Evolutionary conservation across 2,113 vertebrate species (phyloP).

Genomic region (Sapajus apella): DNA sequence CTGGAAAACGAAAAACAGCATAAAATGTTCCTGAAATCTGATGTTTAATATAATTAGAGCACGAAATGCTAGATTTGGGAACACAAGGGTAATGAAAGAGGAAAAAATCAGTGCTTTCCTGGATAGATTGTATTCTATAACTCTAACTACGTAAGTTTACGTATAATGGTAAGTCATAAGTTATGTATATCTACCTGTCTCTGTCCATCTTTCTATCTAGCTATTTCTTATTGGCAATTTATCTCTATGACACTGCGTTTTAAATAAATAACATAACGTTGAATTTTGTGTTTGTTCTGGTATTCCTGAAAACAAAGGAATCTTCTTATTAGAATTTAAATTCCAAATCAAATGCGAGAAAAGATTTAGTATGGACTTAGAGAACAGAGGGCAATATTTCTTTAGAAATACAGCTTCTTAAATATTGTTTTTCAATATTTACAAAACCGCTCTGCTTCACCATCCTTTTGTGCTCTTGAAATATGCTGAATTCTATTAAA

Average conservation of each 20-base stretch:
- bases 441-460: background rate
- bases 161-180: background rate
- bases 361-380: background rate
- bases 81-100: background rate
- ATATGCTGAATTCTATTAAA: constrained; percentile 69
- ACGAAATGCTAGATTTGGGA: background rate
- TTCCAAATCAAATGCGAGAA: background rate
- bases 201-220: background rate
- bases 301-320: background rate
- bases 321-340: background rate
- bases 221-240: background rate
- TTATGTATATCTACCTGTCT: accelerated
- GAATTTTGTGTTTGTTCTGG: background rate
- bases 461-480: constrained; percentile 17
- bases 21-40: background rate
- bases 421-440: constrained; percentile 31
- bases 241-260: background rate
- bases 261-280: background rate
- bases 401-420: background rate
- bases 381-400: background rate
- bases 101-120: background rate
- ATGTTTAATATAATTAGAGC: background rate
- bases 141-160: background rate
- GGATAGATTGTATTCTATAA: background rate
- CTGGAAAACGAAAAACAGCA: background rate